Evolutionary conservation across 2,113 vertebrate species (phyloP), one percentile per base, ranked within the genome.

Genomic region (Hyperopisus bebe): DNA sequence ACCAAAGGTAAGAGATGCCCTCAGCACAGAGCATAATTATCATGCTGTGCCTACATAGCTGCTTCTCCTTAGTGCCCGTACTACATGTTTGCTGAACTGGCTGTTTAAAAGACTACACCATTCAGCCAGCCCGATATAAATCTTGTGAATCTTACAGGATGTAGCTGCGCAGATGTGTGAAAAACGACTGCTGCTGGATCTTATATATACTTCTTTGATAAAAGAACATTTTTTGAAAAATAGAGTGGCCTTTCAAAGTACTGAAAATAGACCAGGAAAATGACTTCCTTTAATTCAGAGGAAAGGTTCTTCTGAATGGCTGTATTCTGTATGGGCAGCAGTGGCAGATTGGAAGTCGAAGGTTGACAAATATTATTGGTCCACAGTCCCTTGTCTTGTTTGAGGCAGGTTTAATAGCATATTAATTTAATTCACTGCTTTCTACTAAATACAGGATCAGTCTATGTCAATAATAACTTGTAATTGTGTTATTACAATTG

Each of bases 1-100:
- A 93, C 98, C 90, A 96, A 98, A 96, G 98, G 98, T 99, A 94
- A 97, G 96, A 90, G 35, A 21, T 58, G 15, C 19, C 55, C 62
- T 13, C 62, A 70, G 62, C 62, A 70, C 27, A 70, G 62, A 70
- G 62, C 9, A 31, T 70, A 13, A 27, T 31, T 31, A 31, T 31
- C 10, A 31, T 24, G 47, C 13, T 62, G 9, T 70, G 53, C 10
- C n/a, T 35, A 3, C 74, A 39, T 11, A 42, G 35, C 74, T 19
- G 35, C 17, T 80, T 42, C 74, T 42, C 5, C 17, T 80, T 8
- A 19, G 35, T 42, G 35, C 35, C 35, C 3, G 70, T 17, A 35
- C 35, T 15, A 80, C 21, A 19, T 80, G 74, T 80, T 80, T 80
- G 74, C 74, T 42, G 74, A 42, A 80, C 35, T 42, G 70, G 35